Conservation (phyloP, 1,140 invertebrate genomes). For the Plutomurus gul region DNA sequence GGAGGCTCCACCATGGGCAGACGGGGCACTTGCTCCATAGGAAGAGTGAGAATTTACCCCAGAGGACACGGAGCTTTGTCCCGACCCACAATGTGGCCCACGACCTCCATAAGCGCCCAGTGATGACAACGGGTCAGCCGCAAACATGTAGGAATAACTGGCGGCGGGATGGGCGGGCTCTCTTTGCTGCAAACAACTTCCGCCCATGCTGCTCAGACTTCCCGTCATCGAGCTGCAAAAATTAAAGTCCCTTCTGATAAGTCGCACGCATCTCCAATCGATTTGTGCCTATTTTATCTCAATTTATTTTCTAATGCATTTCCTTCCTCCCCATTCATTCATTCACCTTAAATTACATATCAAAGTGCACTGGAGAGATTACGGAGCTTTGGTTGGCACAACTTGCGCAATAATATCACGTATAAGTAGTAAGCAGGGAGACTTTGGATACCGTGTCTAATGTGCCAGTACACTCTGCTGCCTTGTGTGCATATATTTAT, state of each 20-base stretch:
- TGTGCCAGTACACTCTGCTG: too few relatives aligned
- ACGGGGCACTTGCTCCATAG: conserved; percentile 48
- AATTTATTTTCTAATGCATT: too few relatives aligned
- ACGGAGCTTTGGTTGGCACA: too few relatives aligned
- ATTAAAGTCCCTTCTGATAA: not conserved
- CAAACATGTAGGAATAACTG: conserved; percentile 92
- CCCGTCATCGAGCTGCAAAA: conserved; percentile 76
- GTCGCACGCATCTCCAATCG: too few relatives aligned
- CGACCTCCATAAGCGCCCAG: conserved; percentile 65
- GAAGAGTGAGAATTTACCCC: conserved; percentile 51
- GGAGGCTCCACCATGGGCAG: conserved; percentile 49
- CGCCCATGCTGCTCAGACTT: conserved; percentile 74
- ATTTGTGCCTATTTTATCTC: too few relatives aligned
- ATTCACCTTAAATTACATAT: too few relatives aligned
- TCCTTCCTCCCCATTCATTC: too few relatives aligned
- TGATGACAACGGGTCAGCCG: conserved; percentile 78
- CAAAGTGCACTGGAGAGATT: too few relatives aligned
- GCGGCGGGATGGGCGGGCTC: conserved; percentile 64
- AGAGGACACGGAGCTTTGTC: conserved; percentile 46
- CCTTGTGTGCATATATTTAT: too few relatives aligned
- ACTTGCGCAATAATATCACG: too few relatives aligned
- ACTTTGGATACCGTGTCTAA: too few relatives aligned
- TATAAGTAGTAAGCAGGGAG: too few relatives aligned
- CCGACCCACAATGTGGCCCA: conserved; percentile 65
- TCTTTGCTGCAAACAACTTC: conserved; percentile 88